Percentiles rank a stretch among this genome's conserved stretches.
phyloP scores from a whole-genome alignment of 35 echinoderm and acorn worm species.

The Lytechinus variegatus region DNA sequence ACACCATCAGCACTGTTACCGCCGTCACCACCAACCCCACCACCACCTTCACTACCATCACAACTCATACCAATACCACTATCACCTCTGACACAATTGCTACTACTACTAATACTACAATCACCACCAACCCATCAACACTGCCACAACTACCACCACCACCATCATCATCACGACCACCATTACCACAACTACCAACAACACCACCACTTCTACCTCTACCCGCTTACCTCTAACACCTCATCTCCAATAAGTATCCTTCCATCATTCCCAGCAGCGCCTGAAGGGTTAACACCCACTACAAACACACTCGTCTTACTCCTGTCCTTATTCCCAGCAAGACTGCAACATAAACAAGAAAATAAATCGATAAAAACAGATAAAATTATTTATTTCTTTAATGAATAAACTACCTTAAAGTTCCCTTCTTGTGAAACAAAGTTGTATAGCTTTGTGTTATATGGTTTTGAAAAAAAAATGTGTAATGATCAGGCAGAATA shows the following conservation, averaged over 20 bases:
- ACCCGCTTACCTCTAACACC: conserved; percentile 77
- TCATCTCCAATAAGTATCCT: conserved; percentile 80
- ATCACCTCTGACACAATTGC: background rate
- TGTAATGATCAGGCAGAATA: too few relatives aligned
- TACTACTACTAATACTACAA: too few relatives aligned
- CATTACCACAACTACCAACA: background rate
- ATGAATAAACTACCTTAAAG: too few relatives aligned
- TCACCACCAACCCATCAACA: background rate
- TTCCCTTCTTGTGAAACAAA: too few relatives aligned
- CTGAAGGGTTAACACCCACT: conserved; percentile 79
- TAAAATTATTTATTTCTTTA: too few relatives aligned
- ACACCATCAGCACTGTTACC: background rate
- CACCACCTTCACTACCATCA: background rate
- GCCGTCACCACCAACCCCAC: background rate
- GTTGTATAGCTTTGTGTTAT: too few relatives aligned
- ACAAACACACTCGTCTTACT: conserved; percentile 91
- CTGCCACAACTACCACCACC: background rate
- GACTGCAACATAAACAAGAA: conserved; percentile 23
- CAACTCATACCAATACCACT: background rate
- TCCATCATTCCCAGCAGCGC: conserved; percentile 76
- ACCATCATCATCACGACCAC: background rate
- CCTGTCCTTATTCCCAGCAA: conserved; percentile 91
- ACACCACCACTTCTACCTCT: background rate
- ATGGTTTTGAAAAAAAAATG: too few relatives aligned
- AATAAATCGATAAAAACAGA: too few relatives aligned